phyloP scores from a whole-genome alignment of 2,888 invertebrate genomes.

The Drosophila nr. perissopoda region DNA sequence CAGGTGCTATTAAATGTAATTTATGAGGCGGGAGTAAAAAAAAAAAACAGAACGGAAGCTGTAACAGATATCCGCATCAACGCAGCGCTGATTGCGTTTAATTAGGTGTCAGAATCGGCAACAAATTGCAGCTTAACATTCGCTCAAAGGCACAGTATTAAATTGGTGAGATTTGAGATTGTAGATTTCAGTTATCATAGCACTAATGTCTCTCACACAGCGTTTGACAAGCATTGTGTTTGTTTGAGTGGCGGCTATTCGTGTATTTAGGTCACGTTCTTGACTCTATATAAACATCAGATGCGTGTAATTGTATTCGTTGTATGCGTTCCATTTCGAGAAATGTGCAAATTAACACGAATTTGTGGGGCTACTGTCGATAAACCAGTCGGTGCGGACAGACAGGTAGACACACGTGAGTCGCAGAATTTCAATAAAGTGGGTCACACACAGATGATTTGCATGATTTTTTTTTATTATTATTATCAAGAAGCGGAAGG shows the following conservation, averaged over 20 bases:
- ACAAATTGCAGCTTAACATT: conserved; percentile 36
- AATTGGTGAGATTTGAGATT: conserved; percentile 33
- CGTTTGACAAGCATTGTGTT: conserved; percentile 29
- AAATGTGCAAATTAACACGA: conserved; percentile 80
- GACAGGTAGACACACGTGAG: conserved; percentile 36
- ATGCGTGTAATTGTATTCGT: conserved; percentile 61
- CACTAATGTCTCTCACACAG: conserved; percentile 26
- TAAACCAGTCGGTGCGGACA: conserved; percentile 37
- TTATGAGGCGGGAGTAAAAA: conserved; percentile 19
- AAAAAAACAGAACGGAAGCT: conserved; percentile 69
- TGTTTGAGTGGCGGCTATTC: conserved; percentile 51
- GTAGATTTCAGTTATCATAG: conserved; percentile 31
- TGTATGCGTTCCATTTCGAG: conserved; percentile 49
- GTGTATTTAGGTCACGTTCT: conserved; percentile 79
- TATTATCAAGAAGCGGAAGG: neutral
- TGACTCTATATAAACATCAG: conserved; percentile 38
- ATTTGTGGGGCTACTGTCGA: conserved; percentile 63
- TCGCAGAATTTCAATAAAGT: conserved; percentile 55
- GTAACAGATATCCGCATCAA: conserved; percentile 62
- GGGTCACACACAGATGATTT: conserved; percentile 72
- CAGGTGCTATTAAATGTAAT: conserved; percentile 56
- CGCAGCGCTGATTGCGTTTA: conserved; percentile 60
- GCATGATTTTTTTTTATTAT: conserved; percentile 56
- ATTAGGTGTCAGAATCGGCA: conserved; percentile 61
- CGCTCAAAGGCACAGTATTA: conserved; percentile 17